Conservation (phyloP, 92 coral and sea anemone genomes). For the Hydrozoanthus gracilis region DNA sequence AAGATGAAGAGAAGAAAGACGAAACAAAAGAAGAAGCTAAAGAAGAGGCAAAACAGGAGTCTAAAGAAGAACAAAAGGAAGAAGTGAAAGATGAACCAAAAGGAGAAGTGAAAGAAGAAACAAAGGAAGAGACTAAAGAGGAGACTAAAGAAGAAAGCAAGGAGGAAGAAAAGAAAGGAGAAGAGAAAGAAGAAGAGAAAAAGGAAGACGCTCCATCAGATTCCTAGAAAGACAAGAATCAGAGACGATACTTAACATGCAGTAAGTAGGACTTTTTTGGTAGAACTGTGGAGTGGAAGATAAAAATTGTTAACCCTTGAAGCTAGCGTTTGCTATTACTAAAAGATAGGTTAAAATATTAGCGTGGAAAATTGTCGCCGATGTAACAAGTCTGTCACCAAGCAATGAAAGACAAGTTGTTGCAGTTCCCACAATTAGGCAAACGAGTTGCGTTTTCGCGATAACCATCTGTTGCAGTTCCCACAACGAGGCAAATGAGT, state of each 20-base stretch:
- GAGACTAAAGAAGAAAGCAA: not conserved
- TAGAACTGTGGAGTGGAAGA: too few relatives aligned
- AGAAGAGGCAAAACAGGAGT: not conserved
- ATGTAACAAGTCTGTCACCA: too few relatives aligned
- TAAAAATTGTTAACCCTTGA: too few relatives aligned
- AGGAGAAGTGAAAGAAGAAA: not conserved
- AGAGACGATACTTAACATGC: not conserved
- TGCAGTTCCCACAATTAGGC: too few relatives aligned
- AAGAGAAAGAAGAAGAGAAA: not conserved
- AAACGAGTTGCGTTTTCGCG: too few relatives aligned
- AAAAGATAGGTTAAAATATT: too few relatives aligned
- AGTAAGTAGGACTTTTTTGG: not conserved
- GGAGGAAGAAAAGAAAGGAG: not conserved
- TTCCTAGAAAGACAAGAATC: not conserved
- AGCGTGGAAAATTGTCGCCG: too few relatives aligned
- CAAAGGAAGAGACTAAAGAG: not conserved
- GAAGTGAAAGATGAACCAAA: not conserved
- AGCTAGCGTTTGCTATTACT: too few relatives aligned
- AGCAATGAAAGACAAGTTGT: too few relatives aligned
- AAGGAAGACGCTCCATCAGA: not conserved
- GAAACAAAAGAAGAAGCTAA: not conserved
- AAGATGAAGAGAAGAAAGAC: slow-evolving; percentile 13
- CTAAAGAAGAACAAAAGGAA: not conserved
- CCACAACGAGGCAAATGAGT: too few relatives aligned
- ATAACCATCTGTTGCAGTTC: too few relatives aligned